Evolutionary conservation across 2,113 vertebrate genomes (phyloP).

Genomic region (Sclerurus mexicanus): DNA sequence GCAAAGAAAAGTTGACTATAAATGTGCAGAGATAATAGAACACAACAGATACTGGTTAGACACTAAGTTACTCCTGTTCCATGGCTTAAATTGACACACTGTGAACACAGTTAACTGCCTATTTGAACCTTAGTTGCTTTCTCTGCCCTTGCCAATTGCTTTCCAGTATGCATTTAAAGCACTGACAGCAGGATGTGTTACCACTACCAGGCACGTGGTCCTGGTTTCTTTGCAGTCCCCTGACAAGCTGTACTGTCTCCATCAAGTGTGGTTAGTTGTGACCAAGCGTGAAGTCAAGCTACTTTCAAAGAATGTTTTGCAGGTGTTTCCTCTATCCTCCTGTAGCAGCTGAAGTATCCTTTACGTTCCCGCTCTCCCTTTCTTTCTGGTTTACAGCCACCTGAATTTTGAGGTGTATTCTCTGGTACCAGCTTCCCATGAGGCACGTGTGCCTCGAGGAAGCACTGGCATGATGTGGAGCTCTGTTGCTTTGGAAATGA

Average conservation of each 20-base stretch:
- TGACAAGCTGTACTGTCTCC: background rate
- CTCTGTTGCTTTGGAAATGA: background rate
- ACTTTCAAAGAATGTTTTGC: background rate
- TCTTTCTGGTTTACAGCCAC: background rate
- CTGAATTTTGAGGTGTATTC: background rate
- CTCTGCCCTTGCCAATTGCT: background rate
- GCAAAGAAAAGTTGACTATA: constrained; percentile 43
- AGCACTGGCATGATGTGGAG: background rate
- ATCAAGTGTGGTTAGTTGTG: background rate
- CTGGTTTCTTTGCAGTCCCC: background rate
- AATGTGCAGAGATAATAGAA: constrained; percentile 28
- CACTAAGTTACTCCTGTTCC: constrained; percentile 20
- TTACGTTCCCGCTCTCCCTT: background rate
- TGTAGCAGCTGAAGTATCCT: background rate
- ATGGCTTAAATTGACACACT: background rate
- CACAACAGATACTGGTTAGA: constrained; percentile 34
- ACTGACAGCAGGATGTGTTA: background rate
- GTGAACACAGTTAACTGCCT: background rate
- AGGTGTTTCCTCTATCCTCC: background rate
- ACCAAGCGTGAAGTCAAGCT: constrained; percentile 1
- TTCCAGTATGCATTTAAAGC: background rate
- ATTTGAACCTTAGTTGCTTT: background rate
- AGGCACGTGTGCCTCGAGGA: accelerated
- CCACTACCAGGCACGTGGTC: background rate
- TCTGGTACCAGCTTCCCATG: background rate